Evolutionary conservation across 2,888 invertebrate species (phyloP).

Genomic region (Platycnemis pennipes): DNA sequence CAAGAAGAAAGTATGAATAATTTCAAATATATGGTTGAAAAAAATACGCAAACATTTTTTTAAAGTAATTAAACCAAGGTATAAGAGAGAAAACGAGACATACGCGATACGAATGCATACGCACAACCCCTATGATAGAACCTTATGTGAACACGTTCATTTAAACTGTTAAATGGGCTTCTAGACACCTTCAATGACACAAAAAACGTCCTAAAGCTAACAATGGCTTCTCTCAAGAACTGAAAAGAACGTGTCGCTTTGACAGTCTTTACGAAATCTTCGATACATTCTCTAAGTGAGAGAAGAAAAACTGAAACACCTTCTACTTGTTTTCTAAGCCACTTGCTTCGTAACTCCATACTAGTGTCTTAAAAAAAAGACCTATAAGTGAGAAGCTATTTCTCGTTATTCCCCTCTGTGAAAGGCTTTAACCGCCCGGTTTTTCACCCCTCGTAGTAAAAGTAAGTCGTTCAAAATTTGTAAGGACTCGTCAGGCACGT

Average conservation of each 20-base stretch:
- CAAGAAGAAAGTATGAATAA: not conserved
- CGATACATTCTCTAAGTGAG: not conserved
- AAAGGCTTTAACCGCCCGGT: not conserved
- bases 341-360: not conserved
- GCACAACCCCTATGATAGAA: too few species aligned
- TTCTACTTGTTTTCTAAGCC: not conserved
- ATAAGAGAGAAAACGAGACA: too few species aligned
- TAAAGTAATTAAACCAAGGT: too few species aligned
- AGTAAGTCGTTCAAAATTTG: not conserved
- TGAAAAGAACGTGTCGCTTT: not conserved
- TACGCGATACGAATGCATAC: too few species aligned
- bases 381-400: not conserved
- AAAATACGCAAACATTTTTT: too few species aligned
- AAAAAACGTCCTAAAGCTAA: too few species aligned
- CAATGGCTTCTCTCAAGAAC: not conserved
- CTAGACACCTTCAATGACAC: too few species aligned
- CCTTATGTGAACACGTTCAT: too few species aligned
- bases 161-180: too few species aligned
- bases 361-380: not conserved
- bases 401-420: not conserved
- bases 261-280: not conserved
- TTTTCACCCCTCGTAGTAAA: not conserved
- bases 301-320: not conserved
- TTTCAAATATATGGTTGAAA: too few species aligned
- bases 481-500: not conserved